Percentiles rank a stretch among this genome's conserved stretches.
Conservation (phyloP, 2,113 vertebrate species). For the Tympanuchus pallidicinctus region DNA sequence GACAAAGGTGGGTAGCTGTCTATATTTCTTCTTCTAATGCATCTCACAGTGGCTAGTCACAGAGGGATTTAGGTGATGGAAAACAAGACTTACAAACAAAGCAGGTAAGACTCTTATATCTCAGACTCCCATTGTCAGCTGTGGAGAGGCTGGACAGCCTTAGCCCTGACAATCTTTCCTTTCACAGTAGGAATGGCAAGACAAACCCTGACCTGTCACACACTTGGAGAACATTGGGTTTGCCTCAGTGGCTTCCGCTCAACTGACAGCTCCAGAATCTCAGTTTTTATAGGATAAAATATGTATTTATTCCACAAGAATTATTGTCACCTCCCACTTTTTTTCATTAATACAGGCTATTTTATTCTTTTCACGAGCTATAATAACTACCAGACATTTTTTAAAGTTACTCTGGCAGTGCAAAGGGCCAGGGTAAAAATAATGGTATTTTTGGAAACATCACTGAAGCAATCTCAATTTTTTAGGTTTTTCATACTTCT, state of each 20-base stretch:
- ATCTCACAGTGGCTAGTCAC: neutral
- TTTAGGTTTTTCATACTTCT: neutral
- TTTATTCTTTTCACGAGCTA: neutral
- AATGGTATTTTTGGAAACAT: neutral
- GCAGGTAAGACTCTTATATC: neutral
- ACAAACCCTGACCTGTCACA: neutral
- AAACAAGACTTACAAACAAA: constrained; percentile 14
- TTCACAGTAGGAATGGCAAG: neutral
- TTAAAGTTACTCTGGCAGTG: neutral
- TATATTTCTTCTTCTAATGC: neutral
- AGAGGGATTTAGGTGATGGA: neutral
- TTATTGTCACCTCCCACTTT: neutral
- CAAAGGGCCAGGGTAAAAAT: neutral
- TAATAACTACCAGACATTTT: neutral
- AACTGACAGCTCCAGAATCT: neutral
- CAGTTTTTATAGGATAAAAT: neutral
- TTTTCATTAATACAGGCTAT: neutral
- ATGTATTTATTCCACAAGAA: neutral
- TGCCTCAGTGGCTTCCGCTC: neutral
- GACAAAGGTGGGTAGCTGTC: neutral
- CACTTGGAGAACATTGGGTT: neutral
- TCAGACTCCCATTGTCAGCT: neutral
- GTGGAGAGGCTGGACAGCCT: neutral
- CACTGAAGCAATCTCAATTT: neutral
- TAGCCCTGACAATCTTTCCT: neutral